Percentiles rank a stretch among this genome's conserved stretches.
These are phyloP conservation scores for Luperina testacea DNA, from an alignment of 2,888 invertebrate species.

Conservation along the genomic window DNA sequence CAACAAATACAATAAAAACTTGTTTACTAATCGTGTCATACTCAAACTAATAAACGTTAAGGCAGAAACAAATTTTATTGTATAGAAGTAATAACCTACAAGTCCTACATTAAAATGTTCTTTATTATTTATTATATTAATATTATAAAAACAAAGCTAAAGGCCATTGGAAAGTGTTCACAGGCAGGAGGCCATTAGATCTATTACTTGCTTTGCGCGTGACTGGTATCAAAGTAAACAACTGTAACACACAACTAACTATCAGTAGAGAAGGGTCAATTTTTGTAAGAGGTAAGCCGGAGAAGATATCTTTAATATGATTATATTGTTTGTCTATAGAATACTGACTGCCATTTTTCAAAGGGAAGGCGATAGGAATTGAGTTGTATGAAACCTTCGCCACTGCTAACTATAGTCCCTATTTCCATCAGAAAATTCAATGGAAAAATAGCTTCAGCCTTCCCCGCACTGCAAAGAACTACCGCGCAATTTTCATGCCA, in stretches of 20 bases:
- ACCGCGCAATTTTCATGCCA: not conserved
- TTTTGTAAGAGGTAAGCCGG: too few species aligned
- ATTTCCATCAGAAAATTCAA: not conserved
- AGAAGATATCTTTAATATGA: too few species aligned
- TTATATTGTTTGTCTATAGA: too few species aligned
- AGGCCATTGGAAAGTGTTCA: conserved; percentile 36
- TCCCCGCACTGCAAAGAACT: not conserved
- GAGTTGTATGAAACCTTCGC: too few species aligned
- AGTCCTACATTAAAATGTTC: conserved; percentile 10
- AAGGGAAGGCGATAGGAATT: too few species aligned
- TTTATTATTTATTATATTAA: not conserved
- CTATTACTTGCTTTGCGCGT: conserved; percentile 16
- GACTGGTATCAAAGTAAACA: conserved; percentile 27
- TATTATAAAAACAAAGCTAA: conserved; percentile 23
- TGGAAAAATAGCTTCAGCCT: not conserved
- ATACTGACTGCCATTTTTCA: too few species aligned
- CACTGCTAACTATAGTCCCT: not conserved
- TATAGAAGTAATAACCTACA: not conserved
- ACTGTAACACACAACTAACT: not conserved
- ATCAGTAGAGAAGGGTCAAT: too few species aligned
- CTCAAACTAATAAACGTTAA: not conserved
- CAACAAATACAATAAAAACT: not conserved
- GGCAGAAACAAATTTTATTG: not conserved
- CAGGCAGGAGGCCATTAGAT: conserved; percentile 5
- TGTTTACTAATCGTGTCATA: not conserved